These are phyloP conservation scores for Chouioia cunea DNA, from an alignment of 2,888 invertebrate genomes.

Conservation along the genomic window DNA sequence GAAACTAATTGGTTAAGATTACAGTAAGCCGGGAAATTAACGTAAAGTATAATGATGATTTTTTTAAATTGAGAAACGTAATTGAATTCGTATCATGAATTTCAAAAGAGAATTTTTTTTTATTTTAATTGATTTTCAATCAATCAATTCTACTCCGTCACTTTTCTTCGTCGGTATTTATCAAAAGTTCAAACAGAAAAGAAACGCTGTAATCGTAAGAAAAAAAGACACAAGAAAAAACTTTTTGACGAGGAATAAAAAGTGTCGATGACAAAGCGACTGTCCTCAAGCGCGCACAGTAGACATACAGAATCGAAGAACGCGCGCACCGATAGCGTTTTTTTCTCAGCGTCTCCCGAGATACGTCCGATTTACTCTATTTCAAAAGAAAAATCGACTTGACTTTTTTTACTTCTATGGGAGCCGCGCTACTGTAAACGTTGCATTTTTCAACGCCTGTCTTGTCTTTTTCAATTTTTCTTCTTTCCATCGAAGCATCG, in stretches of 20 bases:
- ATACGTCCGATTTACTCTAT: slow-evolving; percentile 42
- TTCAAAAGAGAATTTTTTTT: too few species aligned
- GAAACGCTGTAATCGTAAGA: slow-evolving; percentile 9
- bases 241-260: slow-evolving; percentile 33
- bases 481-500: slow-evolving; percentile 21
- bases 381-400: slow-evolving; percentile 46
- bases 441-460: slow-evolving; percentile 16
- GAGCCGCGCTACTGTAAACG: slow-evolving; percentile 19
- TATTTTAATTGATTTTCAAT: slow-evolving; percentile 20
- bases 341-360: slow-evolving; percentile 30
- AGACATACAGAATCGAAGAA: slow-evolving; percentile 30
- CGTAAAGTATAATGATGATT: too few species aligned
- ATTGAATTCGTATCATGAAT: too few species aligned
- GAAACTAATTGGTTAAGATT: too few species aligned
- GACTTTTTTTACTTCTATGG: slow-evolving; percentile 21
- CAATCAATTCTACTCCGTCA: slow-evolving; percentile 28
- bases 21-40: too few species aligned
- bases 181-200: slow-evolving; percentile 8
- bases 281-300: slow-evolving; percentile 18
- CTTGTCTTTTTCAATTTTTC: slow-evolving; percentile 42
- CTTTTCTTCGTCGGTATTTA: slow-evolving; percentile 5
- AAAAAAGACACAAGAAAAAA: slow-evolving; percentile 22
- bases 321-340: slow-evolving; percentile 36
- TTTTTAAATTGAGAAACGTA: too few species aligned
- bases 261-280: slow-evolving; percentile 45